A percentile compares a stretch with the other conserved stretches of the same genome.
These are phyloP conservation scores for Tetrapedia diversipes DNA, from an alignment of 2,888 invertebrate genomes.

Conservation along the genomic window DNA sequence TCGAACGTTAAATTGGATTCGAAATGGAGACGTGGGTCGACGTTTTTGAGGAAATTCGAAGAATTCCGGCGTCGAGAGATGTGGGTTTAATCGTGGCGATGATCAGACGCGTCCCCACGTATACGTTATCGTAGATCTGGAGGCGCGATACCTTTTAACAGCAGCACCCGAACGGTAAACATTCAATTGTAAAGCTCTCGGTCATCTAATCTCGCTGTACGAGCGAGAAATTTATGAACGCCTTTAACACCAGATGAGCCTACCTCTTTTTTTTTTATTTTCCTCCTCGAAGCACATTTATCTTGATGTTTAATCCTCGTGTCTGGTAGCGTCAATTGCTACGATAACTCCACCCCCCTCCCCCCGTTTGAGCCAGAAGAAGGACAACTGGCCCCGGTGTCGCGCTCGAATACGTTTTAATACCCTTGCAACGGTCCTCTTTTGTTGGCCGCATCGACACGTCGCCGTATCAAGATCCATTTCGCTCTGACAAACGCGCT, in stretches of 20 bases:
- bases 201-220: too few species aligned
- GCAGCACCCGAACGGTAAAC: background rate
- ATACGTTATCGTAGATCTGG: background rate
- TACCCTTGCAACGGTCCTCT: conserved; percentile 37
- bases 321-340: conserved; percentile 34
- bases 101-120: background rate
- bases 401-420: conserved; percentile 46
- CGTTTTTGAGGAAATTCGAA: conserved; percentile 1
- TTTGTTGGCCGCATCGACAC: conserved; percentile 55
- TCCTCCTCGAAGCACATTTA: background rate
- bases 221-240: background rate
- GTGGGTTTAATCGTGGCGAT: conserved; percentile 7
- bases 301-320: conserved; percentile 33
- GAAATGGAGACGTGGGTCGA: conserved; percentile 4
- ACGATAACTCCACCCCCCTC: conserved; percentile 43
- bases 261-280: background rate
- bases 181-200: background rate
- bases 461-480: conserved; percentile 66
- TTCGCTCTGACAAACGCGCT: conserved; percentile 40
- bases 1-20: background rate
- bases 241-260: background rate
- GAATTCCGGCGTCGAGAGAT: conserved; percentile 1
- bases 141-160: background rate
- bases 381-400: conserved; percentile 29
- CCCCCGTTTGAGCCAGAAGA: background rate